Conservation (phyloP, 2,797 vertebrate species). For the Gymnopithys bicolor region DNA sequence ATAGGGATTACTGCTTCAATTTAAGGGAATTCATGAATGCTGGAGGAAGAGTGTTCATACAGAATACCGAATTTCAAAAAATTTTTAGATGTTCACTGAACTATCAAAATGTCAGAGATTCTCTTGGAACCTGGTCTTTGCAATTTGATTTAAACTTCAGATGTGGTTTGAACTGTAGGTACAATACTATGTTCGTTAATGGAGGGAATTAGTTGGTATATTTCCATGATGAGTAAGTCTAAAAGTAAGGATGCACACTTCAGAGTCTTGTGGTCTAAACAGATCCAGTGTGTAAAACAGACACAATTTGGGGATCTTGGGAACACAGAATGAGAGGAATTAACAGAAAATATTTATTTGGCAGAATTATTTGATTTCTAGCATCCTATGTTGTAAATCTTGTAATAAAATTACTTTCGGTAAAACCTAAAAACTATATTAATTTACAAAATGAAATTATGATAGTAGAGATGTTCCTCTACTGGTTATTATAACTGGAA, state of each 20-base stretch:
- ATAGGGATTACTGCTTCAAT: background rate
- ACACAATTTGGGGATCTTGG: background rate
- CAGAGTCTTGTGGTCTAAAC: background rate
- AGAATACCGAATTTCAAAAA: background rate
- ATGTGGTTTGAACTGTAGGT: fast-evolving
- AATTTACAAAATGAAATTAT: background rate
- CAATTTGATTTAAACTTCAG: background rate
- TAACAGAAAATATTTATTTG: background rate
- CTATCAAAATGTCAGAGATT: background rate
- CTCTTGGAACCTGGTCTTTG: background rate
- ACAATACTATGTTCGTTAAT: background rate
- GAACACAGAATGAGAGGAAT: background rate
- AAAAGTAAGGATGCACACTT: no score
- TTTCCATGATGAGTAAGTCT: background rate
- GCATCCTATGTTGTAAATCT: background rate
- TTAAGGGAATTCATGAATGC: background rate
- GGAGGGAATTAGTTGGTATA: background rate
- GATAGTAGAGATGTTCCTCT: background rate
- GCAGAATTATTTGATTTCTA: background rate
- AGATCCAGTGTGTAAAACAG: background rate
- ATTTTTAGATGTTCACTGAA: background rate
- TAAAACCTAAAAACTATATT: background rate
- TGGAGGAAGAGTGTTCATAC: background rate
- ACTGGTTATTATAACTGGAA: background rate
- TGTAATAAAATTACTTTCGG: background rate